Base-by-base conservation (phyloP, 53 echinoderm and acorn worm species). In the Echinarachnius parma region DNA sequence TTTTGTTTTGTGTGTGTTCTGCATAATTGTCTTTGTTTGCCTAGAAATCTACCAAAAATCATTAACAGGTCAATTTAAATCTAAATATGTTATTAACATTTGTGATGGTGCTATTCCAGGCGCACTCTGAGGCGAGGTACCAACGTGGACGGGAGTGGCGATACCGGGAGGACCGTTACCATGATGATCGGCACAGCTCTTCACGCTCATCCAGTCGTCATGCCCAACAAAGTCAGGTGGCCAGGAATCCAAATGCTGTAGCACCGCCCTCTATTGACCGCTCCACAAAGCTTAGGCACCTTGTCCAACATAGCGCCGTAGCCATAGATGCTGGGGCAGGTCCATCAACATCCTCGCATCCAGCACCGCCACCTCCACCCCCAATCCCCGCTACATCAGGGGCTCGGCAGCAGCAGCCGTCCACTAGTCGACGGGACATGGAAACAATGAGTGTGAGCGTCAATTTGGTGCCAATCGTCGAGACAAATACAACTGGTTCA, bases 221-320 rank as follows among this genome's bases (percentile, higher is more conserved):
- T 13, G 39, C 13, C n/a, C n/a, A n/a, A n/a, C n/a, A n/a, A n/a
- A n/a, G n/a, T 39, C 7, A 4, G 4, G 57, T 57, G 9, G 57
- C 23, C 34, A 32, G 74, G 25, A 72, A 72, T 57, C 74, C 57
- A 25, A 20, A 50, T 34, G 74, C 57, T 22, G 31, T 54, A 37
- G 57, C 55, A 18, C 15, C 52, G 74, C 74, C 74, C 25, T 15
- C 57, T 55, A 28, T 72, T 26, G 74, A 72, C 57, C 32, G 57
- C 23, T 39, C 56, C 36, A 72, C 24, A 10, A 72, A 72, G 16
- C 74, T 57, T 16, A 44, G 28, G 5, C 18, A 42, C 23, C 8
- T 53, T 5, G 20, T 28, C n/a, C n/a, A n/a, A n/a, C n/a, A n/a
- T n/a, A n/a, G n/a, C n/a, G n/a, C n/a, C n/a, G n/a, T n/a, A n/a